Conservation (phyloP, 1,140 invertebrate species). For the Pachyrhynchus sulphureomaculatus region DNA sequence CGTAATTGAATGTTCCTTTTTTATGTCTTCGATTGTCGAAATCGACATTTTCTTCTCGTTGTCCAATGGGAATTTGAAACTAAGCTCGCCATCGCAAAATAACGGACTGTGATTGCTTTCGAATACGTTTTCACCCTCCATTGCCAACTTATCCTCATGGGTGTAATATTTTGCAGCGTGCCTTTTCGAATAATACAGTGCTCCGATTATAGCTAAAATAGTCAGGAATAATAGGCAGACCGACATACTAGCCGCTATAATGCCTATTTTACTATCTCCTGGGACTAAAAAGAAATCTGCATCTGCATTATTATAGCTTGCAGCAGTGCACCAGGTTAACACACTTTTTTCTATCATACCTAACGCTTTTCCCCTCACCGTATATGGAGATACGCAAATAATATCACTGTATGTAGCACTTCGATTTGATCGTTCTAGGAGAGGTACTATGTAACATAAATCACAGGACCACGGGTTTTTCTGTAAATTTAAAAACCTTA, state of each 20-base stretch:
- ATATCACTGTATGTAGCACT: slow-evolving; percentile 55
- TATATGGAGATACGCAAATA: slow-evolving; percentile 56
- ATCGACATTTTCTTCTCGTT: slow-evolving; percentile 46
- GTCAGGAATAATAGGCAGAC: slow-evolving; percentile 57
- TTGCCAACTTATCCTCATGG: slow-evolving; percentile 63
- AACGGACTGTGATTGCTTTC: slow-evolving; percentile 50
- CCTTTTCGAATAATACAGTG: slow-evolving; percentile 59
- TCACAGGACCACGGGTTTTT: slow-evolving; percentile 70
- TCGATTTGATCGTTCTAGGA: slow-evolving; percentile 57
- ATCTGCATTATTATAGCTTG: slow-evolving; percentile 42
- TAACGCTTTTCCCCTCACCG: slow-evolving; percentile 55
- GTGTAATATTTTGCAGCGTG: slow-evolving; percentile 73
- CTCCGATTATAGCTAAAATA: slow-evolving; percentile 54
- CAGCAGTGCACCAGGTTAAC: slow-evolving; percentile 56
- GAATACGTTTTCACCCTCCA: slow-evolving; percentile 54
- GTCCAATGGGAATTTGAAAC: slow-evolving; percentile 50
- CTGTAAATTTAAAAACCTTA: slow-evolving; percentile 57
- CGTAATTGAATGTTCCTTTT: slow-evolving; percentile 46
- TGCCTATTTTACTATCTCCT: slow-evolving; percentile 58
- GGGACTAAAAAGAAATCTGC: slow-evolving; percentile 49
- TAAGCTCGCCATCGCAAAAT: slow-evolving; percentile 47
- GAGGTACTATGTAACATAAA: slow-evolving; percentile 60
- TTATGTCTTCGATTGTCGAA: slow-evolving; percentile 50
- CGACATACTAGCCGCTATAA: slow-evolving; percentile 60
- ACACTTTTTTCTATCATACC: slow-evolving; percentile 52